Evolutionary conservation across 2,797 vertebrate genomes (phyloP), one percentile per base, ranked within the genome.

Genomic region (Lutjanus campechanus): DNA sequence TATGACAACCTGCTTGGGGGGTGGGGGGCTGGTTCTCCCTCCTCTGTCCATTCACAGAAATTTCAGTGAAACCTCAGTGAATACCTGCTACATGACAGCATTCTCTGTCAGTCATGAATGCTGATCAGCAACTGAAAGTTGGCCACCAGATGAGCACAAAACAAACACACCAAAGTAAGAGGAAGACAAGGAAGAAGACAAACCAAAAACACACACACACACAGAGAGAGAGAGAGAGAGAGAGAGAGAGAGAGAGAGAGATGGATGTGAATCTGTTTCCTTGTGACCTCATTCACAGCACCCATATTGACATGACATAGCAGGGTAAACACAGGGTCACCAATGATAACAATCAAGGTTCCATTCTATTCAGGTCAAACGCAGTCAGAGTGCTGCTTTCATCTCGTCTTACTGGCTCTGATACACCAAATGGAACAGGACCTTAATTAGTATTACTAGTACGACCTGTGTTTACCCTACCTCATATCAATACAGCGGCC

Each of bases 41-140:
- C 43, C 22, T 51, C 12, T 55, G 54, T 51, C 7, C 3, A 8
- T n/a, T 65, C 25, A 71, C 69, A 63, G 25, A 73, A 49, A 70
- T 58, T 11, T 47, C 7, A 19, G 1, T 70, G 61, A 70, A 53
- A 58, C 46, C 6, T 65, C 19, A 1, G 11, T 20, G 53, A 79
- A 86, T 87, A 59, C 84, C 69, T 79, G 71, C 16, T 5, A 68
- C 73, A 77, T 88, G 79, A 91, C 22, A 73, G 25, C 63, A 84
- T 20, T 76, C 58, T 77, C 60, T 67, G 62, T 0, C 67, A 10
- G 54, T 11, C 77, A 53, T 81, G 76, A 88, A 88, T 84, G 83
- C 72, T 25, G 79, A 87, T 76, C 0, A 3, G 8, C 71, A 15
- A 54, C 74, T 81, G 9, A 56, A 25, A 63, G 65, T 0, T 36